Base-by-base conservation (phyloP, 2,797 vertebrate species). In the Champsocephalus gunnari region DNA sequence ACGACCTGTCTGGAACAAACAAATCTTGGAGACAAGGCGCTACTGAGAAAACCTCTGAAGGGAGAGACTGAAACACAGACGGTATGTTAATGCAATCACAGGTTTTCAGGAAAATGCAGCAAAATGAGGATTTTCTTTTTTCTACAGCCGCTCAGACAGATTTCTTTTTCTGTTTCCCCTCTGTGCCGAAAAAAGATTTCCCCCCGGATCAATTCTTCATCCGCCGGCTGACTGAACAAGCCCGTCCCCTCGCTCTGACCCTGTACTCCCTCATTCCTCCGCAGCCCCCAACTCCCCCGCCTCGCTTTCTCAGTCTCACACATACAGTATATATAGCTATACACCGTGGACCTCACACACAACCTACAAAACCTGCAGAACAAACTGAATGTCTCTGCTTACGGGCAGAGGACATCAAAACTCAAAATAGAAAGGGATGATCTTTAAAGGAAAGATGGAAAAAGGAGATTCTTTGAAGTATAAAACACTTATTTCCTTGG, bases 201-300 rank as follows among this genome's bases (percentile, higher is more conserved):
- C 88, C 87, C 43, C 49, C 2, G 49, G 88, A 90, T 92, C 86
- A 80, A 87, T 93, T 84, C 84, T 76, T 92, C 88, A 90, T 92
- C 82, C 21, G 43, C 58, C 58, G 66, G 67, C 89, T 75, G 89
- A 91, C 84, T 84, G 89, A 91, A 90, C 90, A 84, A 88, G 89
- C 75, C 89, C 79, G 86, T 89, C 89, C 83, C 89, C 88, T 89
- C 61, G 45, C 71, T 80, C 77, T 89, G 87, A 93, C 87, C 92
- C 89, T 71, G 64, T 44, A 86, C 92, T 94, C 92, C 92, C 92
- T 92, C 89, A 94, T 93, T 93, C 91, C 89, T 87, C 86, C 77
- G 61, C 87, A 66, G 79, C 44, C 81, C 76, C 87, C 72, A 80
- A 80, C 78, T 86, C 84, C 82, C 85, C 85, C 54, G 12, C 47